Percentiles rank a stretch among this genome's conserved stretches.
Conservation (phyloP, 2,113 vertebrate species). For the Muntiacus muntjak region DNA sequence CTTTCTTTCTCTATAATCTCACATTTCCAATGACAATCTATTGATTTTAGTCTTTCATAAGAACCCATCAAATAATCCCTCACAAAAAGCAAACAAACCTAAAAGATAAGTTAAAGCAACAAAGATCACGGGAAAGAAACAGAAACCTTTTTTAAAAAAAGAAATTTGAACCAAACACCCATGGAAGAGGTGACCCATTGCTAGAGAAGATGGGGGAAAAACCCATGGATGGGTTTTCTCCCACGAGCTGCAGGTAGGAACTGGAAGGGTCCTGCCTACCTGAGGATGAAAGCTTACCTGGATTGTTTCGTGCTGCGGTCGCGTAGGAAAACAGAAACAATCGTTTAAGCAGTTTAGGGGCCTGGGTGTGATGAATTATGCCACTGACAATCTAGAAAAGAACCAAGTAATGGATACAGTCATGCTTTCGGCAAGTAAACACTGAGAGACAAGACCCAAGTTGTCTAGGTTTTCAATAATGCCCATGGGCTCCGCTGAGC, state of each 20-base stretch:
- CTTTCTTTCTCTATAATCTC: not conserved
- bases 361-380: constrained; percentile 88
- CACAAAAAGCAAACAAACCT: constrained; percentile 14
- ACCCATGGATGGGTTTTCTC: not conserved
- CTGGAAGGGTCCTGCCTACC: not conserved
- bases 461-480: not conserved
- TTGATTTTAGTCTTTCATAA: constrained; percentile 17
- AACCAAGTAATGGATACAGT: constrained; percentile 48
- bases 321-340: constrained; percentile 91
- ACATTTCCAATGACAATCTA: not conserved
- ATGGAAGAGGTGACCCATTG: not conserved
- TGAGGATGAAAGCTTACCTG: constrained; percentile 76
- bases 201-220: not conserved
- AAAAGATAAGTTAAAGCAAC: not conserved
- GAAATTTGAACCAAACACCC: not conserved
- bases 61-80: not conserved
- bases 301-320: constrained; percentile 72
- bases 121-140: not conserved
- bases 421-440: not conserved
- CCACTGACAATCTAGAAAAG: constrained; percentile 88
- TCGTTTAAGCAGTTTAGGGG: constrained; percentile 88
- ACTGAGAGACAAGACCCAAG: not conserved
- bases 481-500: not conserved
- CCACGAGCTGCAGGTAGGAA: not conserved
- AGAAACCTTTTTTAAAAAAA: not conserved